These are phyloP conservation scores for Pseudachorutes palmiensis DNA, from an alignment of 1,140 invertebrate genomes.

Conservation along the genomic window DNA sequence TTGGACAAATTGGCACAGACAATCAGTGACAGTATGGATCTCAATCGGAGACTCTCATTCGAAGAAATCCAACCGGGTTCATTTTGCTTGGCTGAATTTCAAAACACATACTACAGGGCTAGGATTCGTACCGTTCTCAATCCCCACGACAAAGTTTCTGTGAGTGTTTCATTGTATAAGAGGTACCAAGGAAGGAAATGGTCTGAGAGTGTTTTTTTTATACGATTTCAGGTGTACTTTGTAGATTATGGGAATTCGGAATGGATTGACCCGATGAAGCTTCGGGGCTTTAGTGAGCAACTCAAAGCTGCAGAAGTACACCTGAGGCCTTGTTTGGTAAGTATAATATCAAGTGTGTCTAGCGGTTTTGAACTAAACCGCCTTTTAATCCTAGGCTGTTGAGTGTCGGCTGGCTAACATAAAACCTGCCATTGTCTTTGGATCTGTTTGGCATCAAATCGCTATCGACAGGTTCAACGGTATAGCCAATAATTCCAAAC, in stretches of 20 bases:
- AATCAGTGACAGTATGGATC: constrained; percentile 10
- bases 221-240: constrained; percentile 58
- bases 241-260: constrained; percentile 68
- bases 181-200: constrained; percentile 6
- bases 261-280: constrained; percentile 16
- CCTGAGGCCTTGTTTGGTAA: constrained; percentile 19
- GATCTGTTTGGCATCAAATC: constrained; percentile 23
- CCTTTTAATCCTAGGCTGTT: constrained; percentile 30
- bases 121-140: constrained; percentile 19
- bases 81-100: constrained; percentile 28
- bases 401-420: constrained; percentile 30
- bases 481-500: neutral
- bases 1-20: constrained; percentile 11
- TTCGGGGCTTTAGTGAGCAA: constrained; percentile 9
- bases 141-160: constrained; percentile 12
- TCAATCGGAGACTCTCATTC: neutral
- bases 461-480: constrained; percentile 17
- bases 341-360: constrained; percentile 32
- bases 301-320: constrained; percentile 2
- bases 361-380: constrained; percentile 23
- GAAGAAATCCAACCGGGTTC: constrained; percentile 10
- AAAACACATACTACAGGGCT: constrained; percentile 27
- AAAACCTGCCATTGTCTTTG: constrained; percentile 28
- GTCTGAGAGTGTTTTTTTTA: constrained; percentile 20
- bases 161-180: neutral